phyloP scores from a whole-genome alignment of 2,888 invertebrate species.

The Nymphalis polychloros region DNA sequence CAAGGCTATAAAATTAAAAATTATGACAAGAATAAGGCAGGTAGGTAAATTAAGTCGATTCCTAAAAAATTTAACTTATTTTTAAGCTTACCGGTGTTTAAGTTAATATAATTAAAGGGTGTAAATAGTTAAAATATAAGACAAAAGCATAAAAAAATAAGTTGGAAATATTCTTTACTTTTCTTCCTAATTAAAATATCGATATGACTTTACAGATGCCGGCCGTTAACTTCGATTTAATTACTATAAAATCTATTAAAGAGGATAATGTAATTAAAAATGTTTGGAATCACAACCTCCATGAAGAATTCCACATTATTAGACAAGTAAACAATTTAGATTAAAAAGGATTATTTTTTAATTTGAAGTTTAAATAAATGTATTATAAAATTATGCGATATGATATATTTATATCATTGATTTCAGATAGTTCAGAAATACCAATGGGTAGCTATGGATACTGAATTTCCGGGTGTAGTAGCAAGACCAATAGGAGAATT shows the following conservation, averaged over 20 bases:
- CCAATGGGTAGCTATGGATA: conserved; percentile 93
- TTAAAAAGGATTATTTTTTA: not conserved
- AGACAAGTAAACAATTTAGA: conserved; percentile 83
- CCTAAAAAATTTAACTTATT: conserved; percentile 7
- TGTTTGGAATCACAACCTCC: conserved; percentile 96
- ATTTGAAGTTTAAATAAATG: not conserved
- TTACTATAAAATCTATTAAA: conserved; percentile 36
- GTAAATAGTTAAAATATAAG: not conserved
- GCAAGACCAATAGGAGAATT: conserved; percentile 97
- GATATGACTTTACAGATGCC: conserved; percentile 43
- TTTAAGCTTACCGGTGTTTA: conserved; percentile 6
- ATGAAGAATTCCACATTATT: conserved; percentile 95
- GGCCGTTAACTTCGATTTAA: conserved; percentile 41
- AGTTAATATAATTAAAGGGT: conserved; percentile 6
- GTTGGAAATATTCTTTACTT: not conserved
- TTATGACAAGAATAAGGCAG: conserved; percentile 27
- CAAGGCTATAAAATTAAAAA: conserved; percentile 12
- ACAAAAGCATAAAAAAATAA: not conserved
- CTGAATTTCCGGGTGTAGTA: conserved; percentile 97
- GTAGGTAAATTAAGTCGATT: conserved; percentile 20
- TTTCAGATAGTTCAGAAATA: conserved; percentile 85
- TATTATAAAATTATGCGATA: not conserved
- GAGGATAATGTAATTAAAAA: conserved; percentile 95
- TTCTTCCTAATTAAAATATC: conserved; percentile 2
- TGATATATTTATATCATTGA: not conserved